Evolutionary conservation across 2,113 vertebrate genomes (phyloP), one percentile per base, ranked within the genome.

Genomic region (Lota lota): DNA sequence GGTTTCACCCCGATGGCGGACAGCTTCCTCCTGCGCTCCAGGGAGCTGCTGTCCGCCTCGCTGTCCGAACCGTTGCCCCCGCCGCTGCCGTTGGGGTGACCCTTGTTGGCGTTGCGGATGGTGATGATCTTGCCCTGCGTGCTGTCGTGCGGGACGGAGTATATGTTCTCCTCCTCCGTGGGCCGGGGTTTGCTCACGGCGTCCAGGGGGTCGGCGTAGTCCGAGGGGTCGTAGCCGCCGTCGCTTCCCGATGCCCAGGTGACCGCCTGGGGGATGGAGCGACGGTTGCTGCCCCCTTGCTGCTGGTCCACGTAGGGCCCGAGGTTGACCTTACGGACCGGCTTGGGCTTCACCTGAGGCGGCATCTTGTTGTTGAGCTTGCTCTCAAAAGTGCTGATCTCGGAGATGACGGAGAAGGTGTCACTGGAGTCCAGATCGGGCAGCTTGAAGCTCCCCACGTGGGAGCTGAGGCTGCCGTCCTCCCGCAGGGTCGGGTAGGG

Each of bases 71-170:
- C 96, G 2, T 97, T 98, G 15, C 95, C 96, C 0, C 94, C 92
- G 1, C 94, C 94, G 0, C 95, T 92, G 2, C 95, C 92, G 0
- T 97, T 98, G 20, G 96, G 82, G 3, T 97, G 93, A 5, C 93
- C 85, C 66, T 96, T 98, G 91, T 95, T 97, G 67, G 95, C 94
- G 47, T 99, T 99, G 1, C 96, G 91, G 40, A 99, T 92, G 73
- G 97, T 98, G 85, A 99, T 98, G 76, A 99, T 99, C 77, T 99
- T 99, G 66, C 97, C 97, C 66, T 98, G 97, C 36, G 96, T 98
- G 89, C 95, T 99, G 88, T 98, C 97, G 0, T 98, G 95, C 0
- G 97, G 97, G 53, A 99, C 96, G 0, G 97, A 97, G 84, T 99
- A 99, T 71, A 99, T 99, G 80, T 92, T 97, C 79, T 99, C 97